These are phyloP conservation scores for Bryconaethiops microstoma DNA, from an alignment of 2,797 vertebrate species.

Conservation along the genomic window DNA sequence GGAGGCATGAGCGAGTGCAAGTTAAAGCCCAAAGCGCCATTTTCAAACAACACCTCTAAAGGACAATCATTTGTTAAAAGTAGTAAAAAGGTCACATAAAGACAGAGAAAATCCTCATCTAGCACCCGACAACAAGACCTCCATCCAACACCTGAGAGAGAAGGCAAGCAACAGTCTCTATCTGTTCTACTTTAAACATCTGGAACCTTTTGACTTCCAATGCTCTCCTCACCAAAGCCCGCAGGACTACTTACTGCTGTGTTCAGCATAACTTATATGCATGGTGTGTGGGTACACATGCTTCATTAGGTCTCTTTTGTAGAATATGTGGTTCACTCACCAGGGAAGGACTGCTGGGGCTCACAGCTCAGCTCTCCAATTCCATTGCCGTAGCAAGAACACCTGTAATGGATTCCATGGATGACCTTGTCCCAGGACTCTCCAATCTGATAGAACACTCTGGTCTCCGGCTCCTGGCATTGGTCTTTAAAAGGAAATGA, in stretches of 20 bases:
- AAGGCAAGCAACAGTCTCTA: conserved; percentile 33
- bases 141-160: conserved; percentile 42
- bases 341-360: conserved; percentile 85
- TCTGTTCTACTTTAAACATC: conserved; percentile 48
- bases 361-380: conserved; percentile 96
- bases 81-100: conserved; percentile 41
- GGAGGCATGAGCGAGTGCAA: background rate
- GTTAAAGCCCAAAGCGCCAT: conserved; percentile 35
- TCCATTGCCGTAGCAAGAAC: conserved; percentile 95
- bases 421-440: conserved; percentile 93
- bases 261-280: conserved; percentile 17
- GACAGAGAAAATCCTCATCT: conserved; percentile 23
- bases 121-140: conserved; percentile 13
- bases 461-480: conserved; percentile 94
- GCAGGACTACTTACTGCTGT: conserved; percentile 45
- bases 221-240: conserved; percentile 48
- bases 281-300: conserved; percentile 27
- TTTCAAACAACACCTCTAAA: conserved; percentile 43
- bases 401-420: conserved; percentile 89
- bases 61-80: conserved; percentile 49
- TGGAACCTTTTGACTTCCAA: conserved; percentile 54
- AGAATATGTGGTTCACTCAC: conserved; percentile 69
- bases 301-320: conserved; percentile 12
- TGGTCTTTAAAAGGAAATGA: conserved; percentile 81
- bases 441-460: conserved; percentile 92